A percentile compares a stretch with the other conserved stretches of the same genome.
Evolutionary conservation across 2,797 vertebrate genomes (phyloP).

Genomic region (Molossus molossus): DNA sequence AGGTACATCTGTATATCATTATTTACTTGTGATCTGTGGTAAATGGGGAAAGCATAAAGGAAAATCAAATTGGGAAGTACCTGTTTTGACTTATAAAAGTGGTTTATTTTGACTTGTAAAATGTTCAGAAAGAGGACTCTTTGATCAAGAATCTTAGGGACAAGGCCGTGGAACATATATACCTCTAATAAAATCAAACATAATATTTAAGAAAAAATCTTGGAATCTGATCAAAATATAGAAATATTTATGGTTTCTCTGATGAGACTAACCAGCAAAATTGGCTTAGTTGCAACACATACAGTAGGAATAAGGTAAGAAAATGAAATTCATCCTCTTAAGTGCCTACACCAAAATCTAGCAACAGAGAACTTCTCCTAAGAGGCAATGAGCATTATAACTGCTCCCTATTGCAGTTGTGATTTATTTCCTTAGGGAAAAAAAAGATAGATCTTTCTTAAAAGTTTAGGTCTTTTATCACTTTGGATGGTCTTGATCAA

Average conservation of each 20-base stretch:
- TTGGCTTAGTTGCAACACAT: neutral
- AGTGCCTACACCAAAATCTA: neutral
- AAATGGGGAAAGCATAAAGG: neutral
- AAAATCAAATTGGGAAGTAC: neutral
- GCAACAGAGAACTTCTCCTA: neutral
- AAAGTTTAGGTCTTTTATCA: neutral
- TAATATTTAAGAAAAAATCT: neutral
- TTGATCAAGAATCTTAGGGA: neutral
- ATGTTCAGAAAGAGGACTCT: neutral
- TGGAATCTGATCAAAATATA: neutral
- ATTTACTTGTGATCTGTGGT: neutral
- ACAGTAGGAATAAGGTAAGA: constrained; percentile 1
- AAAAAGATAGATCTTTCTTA: neutral
- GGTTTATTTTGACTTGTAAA: constrained; percentile 14
- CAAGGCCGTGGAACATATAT: neutral
- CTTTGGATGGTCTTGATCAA: neutral
- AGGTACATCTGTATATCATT: neutral
- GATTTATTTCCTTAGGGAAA: neutral
- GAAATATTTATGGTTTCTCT: neutral
- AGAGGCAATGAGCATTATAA: neutral
- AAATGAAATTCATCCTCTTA: constrained; percentile 32
- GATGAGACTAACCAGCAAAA: neutral
- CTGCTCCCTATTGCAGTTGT: neutral
- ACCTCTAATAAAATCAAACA: neutral
- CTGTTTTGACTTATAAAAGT: constrained; percentile 8